Conservation (phyloP, 2,113 vertebrate species). For the Brachyhypopomus occidentalis region DNA sequence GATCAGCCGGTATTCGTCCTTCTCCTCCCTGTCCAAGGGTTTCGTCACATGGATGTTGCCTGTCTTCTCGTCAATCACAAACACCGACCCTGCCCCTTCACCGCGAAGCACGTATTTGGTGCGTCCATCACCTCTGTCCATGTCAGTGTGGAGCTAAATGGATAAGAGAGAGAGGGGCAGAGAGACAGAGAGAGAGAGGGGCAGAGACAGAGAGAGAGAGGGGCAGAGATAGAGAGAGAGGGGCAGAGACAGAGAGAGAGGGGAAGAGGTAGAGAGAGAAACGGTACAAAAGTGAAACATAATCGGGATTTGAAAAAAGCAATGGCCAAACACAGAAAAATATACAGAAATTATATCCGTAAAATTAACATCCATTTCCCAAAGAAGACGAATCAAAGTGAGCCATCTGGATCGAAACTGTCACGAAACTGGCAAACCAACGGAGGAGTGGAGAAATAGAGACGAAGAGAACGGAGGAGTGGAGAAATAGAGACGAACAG, state of each 20-base stretch:
- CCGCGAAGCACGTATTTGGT: conserved; percentile 88
- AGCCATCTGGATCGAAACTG: conserved; percentile 17
- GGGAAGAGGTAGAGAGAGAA: neutral
- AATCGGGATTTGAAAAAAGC: neutral
- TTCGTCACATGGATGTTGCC: conserved; percentile 93
- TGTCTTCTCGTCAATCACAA: conserved; percentile 91
- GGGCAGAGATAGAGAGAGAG: no score
- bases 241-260: neutral
- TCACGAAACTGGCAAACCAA: conserved; percentile 2
- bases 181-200: conserved; percentile 20
- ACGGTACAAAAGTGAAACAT: no score
- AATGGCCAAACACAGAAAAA: conserved; percentile 1
- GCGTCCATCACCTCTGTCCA: conserved; percentile 86
- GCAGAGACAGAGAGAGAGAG: neutral
- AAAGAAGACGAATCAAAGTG: conserved; percentile 7
- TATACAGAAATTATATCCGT: conserved; percentile 52
- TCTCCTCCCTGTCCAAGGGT: conserved; percentile 89
- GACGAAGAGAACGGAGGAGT: neutral
- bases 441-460: neutral
- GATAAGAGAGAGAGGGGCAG: neutral
- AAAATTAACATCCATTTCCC: neutral
- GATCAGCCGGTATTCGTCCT: conserved; percentile 86
- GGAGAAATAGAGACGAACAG: conserved; percentile 3
- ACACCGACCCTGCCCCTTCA: conserved; percentile 88
- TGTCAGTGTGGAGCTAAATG: conserved; percentile 86